A percentile compares a stretch with the other conserved stretches of the same genome.
Evolutionary conservation across 2,888 invertebrate genomes (phyloP).

Genomic region (Ophioninae sp.): DNA sequence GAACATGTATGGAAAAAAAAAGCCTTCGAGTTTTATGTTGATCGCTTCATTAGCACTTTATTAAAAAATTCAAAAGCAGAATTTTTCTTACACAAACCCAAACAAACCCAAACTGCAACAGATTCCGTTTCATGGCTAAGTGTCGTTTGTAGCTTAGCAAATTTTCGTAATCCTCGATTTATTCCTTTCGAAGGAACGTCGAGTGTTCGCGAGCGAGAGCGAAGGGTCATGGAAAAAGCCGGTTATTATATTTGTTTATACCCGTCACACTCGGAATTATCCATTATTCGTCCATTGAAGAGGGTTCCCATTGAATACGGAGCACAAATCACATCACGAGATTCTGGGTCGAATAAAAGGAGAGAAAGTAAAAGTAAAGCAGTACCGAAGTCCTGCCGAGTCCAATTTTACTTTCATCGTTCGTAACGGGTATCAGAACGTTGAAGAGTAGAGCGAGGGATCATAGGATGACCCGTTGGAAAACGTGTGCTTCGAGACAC

Average conservation of each 20-base stretch:
- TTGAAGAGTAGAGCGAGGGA: background rate
- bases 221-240: background rate
- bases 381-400: constrained; percentile 21
- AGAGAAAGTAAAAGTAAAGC: constrained; percentile 32
- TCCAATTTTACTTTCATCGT: constrained; percentile 17
- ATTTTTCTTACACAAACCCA: background rate
- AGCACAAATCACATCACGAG: constrained; percentile 14
- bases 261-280: constrained; percentile 9
- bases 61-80: too few species aligned
- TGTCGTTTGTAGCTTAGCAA: background rate
- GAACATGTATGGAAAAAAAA: too few species aligned
- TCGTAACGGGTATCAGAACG: background rate
- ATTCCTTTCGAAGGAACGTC: background rate
- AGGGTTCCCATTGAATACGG: constrained; percentile 4
- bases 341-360: background rate
- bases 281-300: background rate
- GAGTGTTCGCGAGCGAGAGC: background rate
- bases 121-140: too few species aligned
- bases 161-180: background rate
- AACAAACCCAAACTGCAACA: background rate
- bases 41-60: too few species aligned
- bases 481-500: background rate
- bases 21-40: too few species aligned
- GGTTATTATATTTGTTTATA: constrained; percentile 24
- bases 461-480: background rate